A percentile compares a stretch with the other conserved stretches of the same genome.
phyloP scores from a whole-genome alignment of 2,113 vertebrate genomes.

The Ramphastos sulfuratus region DNA sequence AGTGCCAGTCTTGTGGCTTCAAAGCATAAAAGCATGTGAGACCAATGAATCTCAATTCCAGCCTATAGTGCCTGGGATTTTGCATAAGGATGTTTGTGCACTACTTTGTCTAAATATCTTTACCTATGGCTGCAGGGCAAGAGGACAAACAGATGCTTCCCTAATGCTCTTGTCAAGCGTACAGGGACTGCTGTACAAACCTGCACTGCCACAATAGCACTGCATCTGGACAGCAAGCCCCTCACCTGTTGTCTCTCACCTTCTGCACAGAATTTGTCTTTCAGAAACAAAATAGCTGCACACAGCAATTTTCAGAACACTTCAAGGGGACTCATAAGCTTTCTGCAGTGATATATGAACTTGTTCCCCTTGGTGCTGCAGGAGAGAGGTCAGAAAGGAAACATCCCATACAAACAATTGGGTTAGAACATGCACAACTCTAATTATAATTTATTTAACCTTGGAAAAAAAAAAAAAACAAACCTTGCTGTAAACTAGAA shows the following conservation, averaged over 20 bases:
- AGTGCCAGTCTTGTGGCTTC: not conserved
- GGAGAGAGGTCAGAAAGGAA: conserved; percentile 27
- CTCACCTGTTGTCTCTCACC: not conserved
- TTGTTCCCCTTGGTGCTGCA: not conserved
- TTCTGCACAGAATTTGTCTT: not conserved
- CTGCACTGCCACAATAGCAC: not conserved
- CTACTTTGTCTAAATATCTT: not conserved
- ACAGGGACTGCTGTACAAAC: no score
- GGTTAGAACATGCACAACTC: not conserved
- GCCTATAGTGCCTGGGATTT: not conserved
- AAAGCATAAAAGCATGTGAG: not conserved
- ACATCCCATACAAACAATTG: not conserved
- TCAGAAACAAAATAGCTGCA: conserved; percentile 10
- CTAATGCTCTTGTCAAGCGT: not conserved
- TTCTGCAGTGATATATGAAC: conserved; percentile 25
- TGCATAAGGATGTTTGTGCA: not conserved
- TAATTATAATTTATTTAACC: conserved; percentile 58
- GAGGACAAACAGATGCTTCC: accelerated
- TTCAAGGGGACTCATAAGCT: not conserved
- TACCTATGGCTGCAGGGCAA: not conserved
- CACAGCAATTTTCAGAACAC: conserved; percentile 2
- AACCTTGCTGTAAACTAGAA: not conserved
- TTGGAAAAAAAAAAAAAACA: not conserved
- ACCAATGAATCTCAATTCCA: not conserved
- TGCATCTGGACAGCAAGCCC: not conserved